Evolutionary conservation across 2,888 invertebrate species (phyloP).

Genomic region (Caenorhabditis uteleia): DNA sequence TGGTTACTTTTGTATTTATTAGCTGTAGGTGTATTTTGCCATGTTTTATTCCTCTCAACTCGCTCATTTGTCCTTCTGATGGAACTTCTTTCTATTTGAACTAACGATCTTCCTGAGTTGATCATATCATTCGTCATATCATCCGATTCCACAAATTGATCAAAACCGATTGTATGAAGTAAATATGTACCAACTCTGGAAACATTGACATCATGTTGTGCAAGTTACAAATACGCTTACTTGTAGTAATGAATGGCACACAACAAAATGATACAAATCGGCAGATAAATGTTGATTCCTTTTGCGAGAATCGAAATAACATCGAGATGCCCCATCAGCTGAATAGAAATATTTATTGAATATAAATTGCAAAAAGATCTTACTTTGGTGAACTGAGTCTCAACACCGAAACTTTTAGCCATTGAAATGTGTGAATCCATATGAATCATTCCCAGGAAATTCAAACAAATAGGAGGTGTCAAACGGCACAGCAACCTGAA

Average conservation of each 20-base stretch:
- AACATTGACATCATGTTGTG: conserved; percentile 70
- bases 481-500: conserved; percentile 78
- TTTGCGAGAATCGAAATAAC: conserved; percentile 93
- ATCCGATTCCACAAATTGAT: conserved; percentile 87
- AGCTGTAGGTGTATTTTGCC: conserved; percentile 1
- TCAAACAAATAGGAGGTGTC: conserved; percentile 96
- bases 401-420: conserved; percentile 71
- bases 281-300: conserved; percentile 98
- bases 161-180: conserved; percentile 88
- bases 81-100: conserved; percentile 52
- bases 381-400: conserved; percentile 89
- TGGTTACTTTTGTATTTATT: conserved; percentile 2
- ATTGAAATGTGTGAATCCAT: conserved; percentile 81
- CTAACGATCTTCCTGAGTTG: conserved; percentile 48
- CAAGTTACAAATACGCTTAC: conserved; percentile 17
- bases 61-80: conserved; percentile 36
- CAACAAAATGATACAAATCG: conserved; percentile 90
- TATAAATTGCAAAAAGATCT: too few relatives aligned
- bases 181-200: conserved; percentile 89
- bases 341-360: too few relatives aligned
- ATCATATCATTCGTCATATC: conserved; percentile 77
- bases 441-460: conserved; percentile 94
- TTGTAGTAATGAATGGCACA: conserved; percentile 81
- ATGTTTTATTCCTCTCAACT: conserved; percentile 19
- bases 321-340: conserved; percentile 99